These are phyloP conservation scores for Tinamus guttatus DNA, from an alignment of 2,113 vertebrate genomes.

Conservation along the genomic window DNA sequence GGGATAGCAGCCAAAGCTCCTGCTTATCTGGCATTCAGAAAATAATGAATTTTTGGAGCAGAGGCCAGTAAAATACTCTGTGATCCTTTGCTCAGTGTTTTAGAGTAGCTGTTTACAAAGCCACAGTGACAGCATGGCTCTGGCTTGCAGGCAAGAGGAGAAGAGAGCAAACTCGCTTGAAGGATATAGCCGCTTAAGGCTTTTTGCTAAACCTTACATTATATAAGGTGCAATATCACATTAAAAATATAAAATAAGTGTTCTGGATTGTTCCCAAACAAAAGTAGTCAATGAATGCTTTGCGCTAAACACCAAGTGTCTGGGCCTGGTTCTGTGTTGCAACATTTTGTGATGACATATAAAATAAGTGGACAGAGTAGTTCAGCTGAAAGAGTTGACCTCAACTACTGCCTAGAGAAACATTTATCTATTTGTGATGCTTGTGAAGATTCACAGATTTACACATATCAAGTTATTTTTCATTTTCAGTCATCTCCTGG, in stretches of 20 bases:
- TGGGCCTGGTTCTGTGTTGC: background rate
- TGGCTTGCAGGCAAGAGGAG: background rate
- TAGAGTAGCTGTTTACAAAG: constrained; percentile 2
- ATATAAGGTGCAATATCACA: background rate
- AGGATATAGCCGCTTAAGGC: background rate
- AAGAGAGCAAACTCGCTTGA: background rate
- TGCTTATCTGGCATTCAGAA: constrained; percentile 20
- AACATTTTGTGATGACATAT: fast-evolving
- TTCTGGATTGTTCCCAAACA: background rate
- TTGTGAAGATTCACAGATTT: background rate
- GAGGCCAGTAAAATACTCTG: background rate
- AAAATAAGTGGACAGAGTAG: background rate
- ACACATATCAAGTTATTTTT: background rate
- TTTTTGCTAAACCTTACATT: background rate
- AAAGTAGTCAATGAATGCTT: fast-evolving
- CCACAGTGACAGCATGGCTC: background rate
- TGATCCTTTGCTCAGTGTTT: background rate
- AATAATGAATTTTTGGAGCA: constrained; percentile 25
- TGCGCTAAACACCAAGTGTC: background rate
- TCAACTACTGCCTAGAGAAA: background rate
- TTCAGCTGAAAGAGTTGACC: background rate
- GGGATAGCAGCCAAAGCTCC: constrained; percentile 40
- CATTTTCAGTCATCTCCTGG: background rate
- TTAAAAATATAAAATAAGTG: background rate
- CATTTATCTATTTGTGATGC: background rate